Conservation (phyloP, 1,140 invertebrate genomes). For the Drosophila pseudoananassae region DNA sequence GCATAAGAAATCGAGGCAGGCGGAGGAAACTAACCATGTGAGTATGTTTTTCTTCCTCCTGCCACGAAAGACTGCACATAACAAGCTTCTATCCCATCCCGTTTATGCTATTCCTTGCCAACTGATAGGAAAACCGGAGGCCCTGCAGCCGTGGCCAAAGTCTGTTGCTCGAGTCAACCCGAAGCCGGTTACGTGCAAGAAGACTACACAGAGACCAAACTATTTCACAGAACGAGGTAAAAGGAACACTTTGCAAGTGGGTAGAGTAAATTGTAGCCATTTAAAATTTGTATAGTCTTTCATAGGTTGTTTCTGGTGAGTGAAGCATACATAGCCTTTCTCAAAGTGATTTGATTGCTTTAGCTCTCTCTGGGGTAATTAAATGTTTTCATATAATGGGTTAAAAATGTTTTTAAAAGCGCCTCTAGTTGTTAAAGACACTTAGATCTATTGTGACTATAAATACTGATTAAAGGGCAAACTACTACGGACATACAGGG, state of each 20-base stretch:
- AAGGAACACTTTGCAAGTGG: background rate
- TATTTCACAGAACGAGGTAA: background rate
- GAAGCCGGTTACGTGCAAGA: constrained; percentile 50
- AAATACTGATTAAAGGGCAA: no score
- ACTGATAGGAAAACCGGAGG: constrained; percentile 56
- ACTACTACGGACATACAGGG: no score
- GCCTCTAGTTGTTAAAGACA: no score
- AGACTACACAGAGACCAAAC: background rate
- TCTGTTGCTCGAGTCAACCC: constrained; percentile 45
- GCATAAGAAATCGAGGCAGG: constrained; percentile 48
- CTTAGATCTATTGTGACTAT: no score
- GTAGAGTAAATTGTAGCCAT: background rate
- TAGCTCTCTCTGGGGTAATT: no score
- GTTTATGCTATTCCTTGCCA: constrained; percentile 17
- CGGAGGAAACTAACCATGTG: constrained; percentile 15
- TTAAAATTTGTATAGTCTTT: background rate
- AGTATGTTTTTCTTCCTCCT: constrained; percentile 13
- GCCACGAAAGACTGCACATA: constrained; percentile 52
- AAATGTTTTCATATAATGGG: background rate
- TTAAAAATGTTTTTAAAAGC: no score
- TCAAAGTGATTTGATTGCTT: no score
- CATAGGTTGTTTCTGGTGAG: background rate
- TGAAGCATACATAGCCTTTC: no score
- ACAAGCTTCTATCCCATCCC: constrained; percentile 49
- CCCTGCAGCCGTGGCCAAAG: constrained; percentile 56